phyloP scores from a whole-genome alignment of 2,888 invertebrate species.

The Pterostichus madidus region DNA sequence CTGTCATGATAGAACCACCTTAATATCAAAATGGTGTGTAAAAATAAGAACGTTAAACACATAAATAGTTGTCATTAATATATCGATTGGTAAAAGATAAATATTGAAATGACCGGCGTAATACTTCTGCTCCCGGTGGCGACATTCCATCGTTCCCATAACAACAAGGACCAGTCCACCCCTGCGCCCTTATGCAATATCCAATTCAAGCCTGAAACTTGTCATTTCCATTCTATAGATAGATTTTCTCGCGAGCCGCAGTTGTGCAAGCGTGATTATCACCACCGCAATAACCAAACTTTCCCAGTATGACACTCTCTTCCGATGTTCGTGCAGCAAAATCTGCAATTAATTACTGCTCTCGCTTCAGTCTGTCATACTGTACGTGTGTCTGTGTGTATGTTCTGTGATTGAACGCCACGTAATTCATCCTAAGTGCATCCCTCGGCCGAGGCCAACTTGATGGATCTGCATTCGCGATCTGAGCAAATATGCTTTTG shows the following conservation, averaged over 20 bases:
- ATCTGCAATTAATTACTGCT: slow-evolving; percentile 26
- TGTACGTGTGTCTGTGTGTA: neutral
- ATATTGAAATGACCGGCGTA: no score
- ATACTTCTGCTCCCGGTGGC: no score
- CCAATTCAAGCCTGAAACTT: neutral
- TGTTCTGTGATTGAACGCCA: slow-evolving; percentile 24
- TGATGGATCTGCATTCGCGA: slow-evolving; percentile 20
- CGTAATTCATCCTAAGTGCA: slow-evolving; percentile 37
- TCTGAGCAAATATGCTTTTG: neutral
- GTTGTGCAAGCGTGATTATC: neutral
- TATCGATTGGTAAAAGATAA: no score
- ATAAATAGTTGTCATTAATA: no score
- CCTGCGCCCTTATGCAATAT: no score
- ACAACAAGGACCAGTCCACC: no score
- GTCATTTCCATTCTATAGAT: neutral
- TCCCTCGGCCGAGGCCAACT: slow-evolving; percentile 15
- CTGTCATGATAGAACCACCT: no score
- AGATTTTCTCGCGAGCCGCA: slow-evolving; percentile 2
- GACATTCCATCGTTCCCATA: no score
- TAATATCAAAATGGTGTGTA: no score
- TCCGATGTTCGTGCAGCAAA: neutral
- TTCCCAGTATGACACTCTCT: neutral
- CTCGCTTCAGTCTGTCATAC: neutral
- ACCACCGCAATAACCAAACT: slow-evolving; percentile 9
- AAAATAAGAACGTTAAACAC: no score